Evolutionary conservation across 2,113 vertebrate species (phyloP).

Genomic region (Perognathus longimembris): DNA sequence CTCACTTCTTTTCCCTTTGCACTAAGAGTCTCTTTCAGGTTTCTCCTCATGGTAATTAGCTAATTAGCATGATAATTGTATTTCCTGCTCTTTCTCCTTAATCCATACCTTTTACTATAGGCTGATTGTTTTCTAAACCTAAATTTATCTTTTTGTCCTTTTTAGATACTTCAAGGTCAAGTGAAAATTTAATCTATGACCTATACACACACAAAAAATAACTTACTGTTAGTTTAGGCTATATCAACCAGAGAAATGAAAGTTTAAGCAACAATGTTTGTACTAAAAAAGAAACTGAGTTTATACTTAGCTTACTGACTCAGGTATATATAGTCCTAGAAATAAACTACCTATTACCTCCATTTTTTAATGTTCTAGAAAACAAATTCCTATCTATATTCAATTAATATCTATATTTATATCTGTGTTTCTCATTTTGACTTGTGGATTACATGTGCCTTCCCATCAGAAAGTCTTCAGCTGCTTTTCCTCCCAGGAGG

Average conservation of each 20-base stretch:
- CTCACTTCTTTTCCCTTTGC: conserved; percentile 18
- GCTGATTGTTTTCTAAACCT: conserved; percentile 56
- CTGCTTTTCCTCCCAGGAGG: not conserved
- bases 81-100: conserved; percentile 55
- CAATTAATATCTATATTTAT: not conserved
- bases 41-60: conserved; percentile 59
- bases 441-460: not conserved
- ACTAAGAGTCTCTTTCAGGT: not conserved
- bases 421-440: not conserved
- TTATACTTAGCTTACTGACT: not conserved
- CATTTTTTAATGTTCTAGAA: not conserved
- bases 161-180: conserved; percentile 28
- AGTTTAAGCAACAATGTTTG: conserved; percentile 44
- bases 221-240: not conserved
- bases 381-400: not conserved
- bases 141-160: conserved; percentile 62
- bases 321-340: not conserved
- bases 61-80: conserved; percentile 72
- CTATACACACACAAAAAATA: too few species aligned
- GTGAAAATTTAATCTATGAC: too few species aligned
- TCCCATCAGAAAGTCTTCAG: not conserved
- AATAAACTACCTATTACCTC: not conserved
- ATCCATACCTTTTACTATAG: conserved; percentile 39
- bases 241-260: not conserved
- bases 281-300: not conserved